Evolutionary conservation across 2,113 vertebrate genomes (phyloP).

Genomic region (Chelonoidis abingdonii): DNA sequence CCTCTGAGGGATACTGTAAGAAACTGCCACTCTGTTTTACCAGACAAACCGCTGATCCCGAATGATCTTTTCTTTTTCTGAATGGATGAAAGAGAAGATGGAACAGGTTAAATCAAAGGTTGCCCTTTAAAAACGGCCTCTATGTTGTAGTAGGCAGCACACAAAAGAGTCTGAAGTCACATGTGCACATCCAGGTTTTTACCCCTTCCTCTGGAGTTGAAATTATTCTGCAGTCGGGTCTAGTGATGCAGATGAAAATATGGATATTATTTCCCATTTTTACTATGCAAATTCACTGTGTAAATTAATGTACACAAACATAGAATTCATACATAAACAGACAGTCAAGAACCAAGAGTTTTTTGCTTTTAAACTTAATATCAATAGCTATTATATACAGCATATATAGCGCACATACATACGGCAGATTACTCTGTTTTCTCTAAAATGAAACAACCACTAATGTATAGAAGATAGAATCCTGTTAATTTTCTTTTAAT

Average conservation of each 20-base stretch:
- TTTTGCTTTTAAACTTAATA: not conserved
- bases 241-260: not conserved
- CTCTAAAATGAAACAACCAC: not conserved
- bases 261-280: not conserved
- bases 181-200: not conserved
- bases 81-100: not conserved
- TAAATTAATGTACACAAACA: not conserved
- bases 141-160: not conserved
- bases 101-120: not conserved
- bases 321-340: not conserved
- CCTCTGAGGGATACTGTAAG: not conserved
- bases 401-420: not conserved
- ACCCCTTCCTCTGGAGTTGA: not conserved
- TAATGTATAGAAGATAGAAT: not conserved
- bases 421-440: not conserved
- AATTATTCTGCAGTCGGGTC: not conserved
- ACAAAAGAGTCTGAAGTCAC: not conserved
- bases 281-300: not conserved
- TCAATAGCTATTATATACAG: not conserved
- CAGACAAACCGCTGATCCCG: not conserved
- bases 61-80: not conserved
- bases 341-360: not conserved
- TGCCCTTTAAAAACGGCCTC: not conserved
- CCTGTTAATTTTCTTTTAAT: not conserved
- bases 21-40: not conserved